Base-by-base conservation (phyloP, 2,888 invertebrate genomes). In the Cheiracanthium punctorium region DNA sequence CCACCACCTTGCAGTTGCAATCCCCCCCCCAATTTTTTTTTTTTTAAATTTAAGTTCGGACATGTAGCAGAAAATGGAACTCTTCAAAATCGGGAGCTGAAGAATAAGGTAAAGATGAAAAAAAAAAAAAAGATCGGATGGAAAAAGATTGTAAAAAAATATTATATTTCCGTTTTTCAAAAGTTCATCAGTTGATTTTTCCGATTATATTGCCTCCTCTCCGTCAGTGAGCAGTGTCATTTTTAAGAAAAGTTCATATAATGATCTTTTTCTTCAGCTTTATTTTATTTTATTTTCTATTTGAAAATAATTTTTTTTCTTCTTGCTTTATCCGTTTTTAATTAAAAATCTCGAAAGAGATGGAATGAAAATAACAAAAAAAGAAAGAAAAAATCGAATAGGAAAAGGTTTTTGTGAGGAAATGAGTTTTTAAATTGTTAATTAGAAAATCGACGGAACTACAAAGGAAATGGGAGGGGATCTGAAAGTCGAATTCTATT, bases 341-440 rank as follows among this genome's bases (percentile, higher is more conserved):
- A 82, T 82, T 82, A 76, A 82, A 81, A 82, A 82, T 76, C 80
- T 64, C 70, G 71, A 37, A 64, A 24, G n/a, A 64, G 52, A 41
- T 69, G 69, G 33, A 69, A 69, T 69, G 69, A 69, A 33, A 33
- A 33, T 30, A 30, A 67, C 32, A 52, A 82, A 82, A 82, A 41
- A 32, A 67, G 69, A 69, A 74, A 71, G 64, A 72, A 30, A 41
- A 30, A 12, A 33, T 33, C 5, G 58, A 30, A n/a, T n/a, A n/a
- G n/a, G 33, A 29, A 65, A 29, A 29, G 37, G 48, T 58, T 20
- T 20, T 20, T 5, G 20, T 24, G 52, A 32, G 77, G 77, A 84
- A 84, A 84, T 84, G 82, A 77, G 72, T 84, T 77, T 84, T 84
- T 77, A 77, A 77, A 77, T 73, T 77, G 82, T 84, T 84, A 77